A percentile compares a stretch with the other conserved stretches of the same genome.
Evolutionary conservation across 2,888 invertebrate genomes (phyloP).

Genomic region (Dascillus cervinus): DNA sequence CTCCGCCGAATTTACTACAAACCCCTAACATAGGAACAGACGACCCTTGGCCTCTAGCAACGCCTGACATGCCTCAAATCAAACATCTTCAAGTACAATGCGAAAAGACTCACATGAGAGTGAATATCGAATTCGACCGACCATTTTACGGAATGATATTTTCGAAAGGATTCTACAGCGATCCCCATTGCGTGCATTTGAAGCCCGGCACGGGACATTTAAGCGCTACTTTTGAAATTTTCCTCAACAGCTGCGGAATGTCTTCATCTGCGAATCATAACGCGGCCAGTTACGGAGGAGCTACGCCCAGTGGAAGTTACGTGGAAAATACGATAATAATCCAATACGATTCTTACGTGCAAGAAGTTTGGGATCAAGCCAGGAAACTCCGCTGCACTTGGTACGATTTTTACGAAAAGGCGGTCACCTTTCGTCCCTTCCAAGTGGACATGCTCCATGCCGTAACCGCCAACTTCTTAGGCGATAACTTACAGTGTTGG

Average conservation of each 20-base stretch:
- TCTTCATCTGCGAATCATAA: slow-evolving; percentile 86
- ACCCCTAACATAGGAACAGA: slow-evolving; percentile 49
- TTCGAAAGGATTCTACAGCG: slow-evolving; percentile 89
- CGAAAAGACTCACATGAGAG: slow-evolving; percentile 92
- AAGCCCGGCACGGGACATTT: slow-evolving; percentile 87
- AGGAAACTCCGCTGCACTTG: slow-evolving; percentile 87
- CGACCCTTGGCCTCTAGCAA: slow-evolving; percentile 83
- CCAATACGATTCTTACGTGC: slow-evolving; percentile 90
- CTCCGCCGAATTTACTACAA: slow-evolving; percentile 35
- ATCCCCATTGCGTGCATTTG: slow-evolving; percentile 83
- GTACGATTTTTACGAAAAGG: slow-evolving; percentile 95
- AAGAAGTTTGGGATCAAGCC: slow-evolving; percentile 94
- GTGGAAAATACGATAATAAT: slow-evolving; percentile 93
- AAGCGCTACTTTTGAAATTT: slow-evolving; percentile 89
- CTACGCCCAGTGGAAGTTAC: slow-evolving; percentile 86
- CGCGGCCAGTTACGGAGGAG: slow-evolving; percentile 72
- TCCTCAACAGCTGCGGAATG: slow-evolving; percentile 90
- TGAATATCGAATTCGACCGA: slow-evolving; percentile 89
- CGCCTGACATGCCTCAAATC: slow-evolving; percentile 87
- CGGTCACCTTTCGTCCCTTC: slow-evolving; percentile 90
- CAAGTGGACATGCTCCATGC: slow-evolving; percentile 94
- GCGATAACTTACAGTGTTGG: slow-evolving; percentile 93
- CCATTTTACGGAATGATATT: slow-evolving; percentile 96
- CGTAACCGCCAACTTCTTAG: slow-evolving; percentile 90
- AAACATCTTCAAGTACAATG: slow-evolving; percentile 91